Evolutionary conservation across 1,140 invertebrate species (phyloP), one percentile per base, ranked within the genome.

Genomic region (Drosophila micromelanica): DNA sequence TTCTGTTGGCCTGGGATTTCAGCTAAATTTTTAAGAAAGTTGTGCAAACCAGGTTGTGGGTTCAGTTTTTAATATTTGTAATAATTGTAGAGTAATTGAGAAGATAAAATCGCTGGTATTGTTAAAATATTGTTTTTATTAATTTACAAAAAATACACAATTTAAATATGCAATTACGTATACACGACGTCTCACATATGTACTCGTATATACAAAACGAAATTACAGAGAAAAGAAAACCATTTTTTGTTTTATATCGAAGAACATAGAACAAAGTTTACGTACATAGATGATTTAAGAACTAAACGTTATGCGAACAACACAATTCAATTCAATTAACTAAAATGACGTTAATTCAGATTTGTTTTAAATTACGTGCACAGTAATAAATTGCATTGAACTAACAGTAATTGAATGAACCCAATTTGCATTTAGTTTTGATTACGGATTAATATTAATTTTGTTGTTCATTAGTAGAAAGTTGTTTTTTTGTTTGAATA

Each of bases 131-230:
- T 80, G 40, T 70, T 89, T 86, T 89, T 84, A 89, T 89, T 89
- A 89, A 80, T 89, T 84, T 89, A 89, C 84, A 89, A 89, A 89
- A 89, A 89, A 79, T 89, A 89, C 84, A 89, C 85, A 89, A 84
- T 89, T 89, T 20, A 84, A 80, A 77, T 89, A 89, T 84, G 67
- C 71, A 76, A 73, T 72, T 78, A 80, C 59, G 63, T 64, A 80
- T 84, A 80, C 73, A 85, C 78, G 78, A 73, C 57, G 32, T 48
- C 60, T 79, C 73, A 74, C 80, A 84, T 61, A 78, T 70, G 76
- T 81, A 77, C 78, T 57, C 51, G 84, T 82, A 89, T 89, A 89
- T 89, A 89, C 84, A 89, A 89, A 89, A 63, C 71, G 40, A 84
- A 73, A 79, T 68, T 77, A 81, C 52, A 78, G 63, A 68, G 76